Evolutionary conservation across 2,888 invertebrate genomes (phyloP), one percentile per base, ranked within the genome.

Genomic region (Chalcosyrphus nemorum): DNA sequence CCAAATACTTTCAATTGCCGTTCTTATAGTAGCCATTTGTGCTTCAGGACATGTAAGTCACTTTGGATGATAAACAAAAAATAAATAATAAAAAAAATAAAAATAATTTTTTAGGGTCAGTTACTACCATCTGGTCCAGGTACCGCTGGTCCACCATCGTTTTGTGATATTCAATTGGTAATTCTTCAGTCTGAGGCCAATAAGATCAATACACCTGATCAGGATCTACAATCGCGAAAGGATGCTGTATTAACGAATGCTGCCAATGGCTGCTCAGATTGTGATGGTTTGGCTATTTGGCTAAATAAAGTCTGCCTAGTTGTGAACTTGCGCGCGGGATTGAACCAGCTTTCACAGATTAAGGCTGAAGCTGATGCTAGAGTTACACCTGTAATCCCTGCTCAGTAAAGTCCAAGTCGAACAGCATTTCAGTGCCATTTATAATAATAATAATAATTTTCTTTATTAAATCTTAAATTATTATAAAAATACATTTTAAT

Each of bases 291-390:
- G 15, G 11, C 74, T 19, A 3, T 82, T 61, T 82, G 82, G 82
- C 41, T 32, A 11, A 74, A 61, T 7, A 82, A 82, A 47, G 5
- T 82, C 19, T 82, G 82, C 11, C 29, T 74, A 5, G 68, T 78
- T 5, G 19, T 17, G 0, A 78, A 82, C 17, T 32, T 82, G 2
- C 78, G 63, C 3, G 0, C 47, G 1, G 72, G 66, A 6, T 17
- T 82, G 29, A 5, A 21, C 13, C 68, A 78, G 43, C 38, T 82
- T 15, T 15, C 47, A 24, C 56, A 38, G 15, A 82, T 82, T 19
- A 41, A 82, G 17, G 50, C 66, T 4, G 78, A 82, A 41, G 82
- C 82, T 7, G 72, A 78, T 17, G 82, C 78, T n/a, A 59, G 77
- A 32, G 38, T 52, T 6, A 32, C 66, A 7, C 21, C 50, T 0